Evolutionary conservation across 2,888 invertebrate species (phyloP).

Genomic region (Seladonia tumulorum): DNA sequence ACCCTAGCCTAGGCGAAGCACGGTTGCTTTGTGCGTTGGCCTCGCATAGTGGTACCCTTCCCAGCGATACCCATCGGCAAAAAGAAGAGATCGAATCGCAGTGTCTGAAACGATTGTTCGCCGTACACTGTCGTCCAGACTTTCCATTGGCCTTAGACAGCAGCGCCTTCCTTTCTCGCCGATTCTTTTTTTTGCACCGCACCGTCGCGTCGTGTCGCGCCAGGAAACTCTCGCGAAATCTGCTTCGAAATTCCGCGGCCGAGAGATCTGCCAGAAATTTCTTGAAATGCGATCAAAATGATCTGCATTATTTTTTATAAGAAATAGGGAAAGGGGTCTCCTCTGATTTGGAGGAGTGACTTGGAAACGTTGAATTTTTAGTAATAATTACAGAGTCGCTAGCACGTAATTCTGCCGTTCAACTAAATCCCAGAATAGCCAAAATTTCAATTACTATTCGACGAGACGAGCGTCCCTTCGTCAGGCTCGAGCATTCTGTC

Average conservation of each 20-base stretch:
- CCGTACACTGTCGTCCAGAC: not conserved
- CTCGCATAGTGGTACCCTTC: not conserved
- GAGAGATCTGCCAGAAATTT: not conserved
- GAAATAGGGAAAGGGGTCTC: no score
- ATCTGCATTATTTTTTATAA: no score
- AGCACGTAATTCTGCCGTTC: not conserved
- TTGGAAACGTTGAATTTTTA: not conserved
- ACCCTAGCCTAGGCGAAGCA: not conserved
- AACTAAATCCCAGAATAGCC: not conserved
- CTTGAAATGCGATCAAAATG: no score
- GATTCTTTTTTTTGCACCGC: not conserved
- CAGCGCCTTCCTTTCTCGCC: not conserved
- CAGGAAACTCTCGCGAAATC: not conserved
- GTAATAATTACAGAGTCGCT: not conserved
- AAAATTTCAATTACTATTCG: not conserved
- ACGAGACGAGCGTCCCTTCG: not conserved
- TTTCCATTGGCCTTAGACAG: constrained; percentile 21
- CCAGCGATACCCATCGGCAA: constrained; percentile 1
- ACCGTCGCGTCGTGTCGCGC: not conserved
- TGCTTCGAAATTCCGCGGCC: not conserved
- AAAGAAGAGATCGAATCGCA: constrained; percentile 4
- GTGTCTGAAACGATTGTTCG: constrained; percentile 9
- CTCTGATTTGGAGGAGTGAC: not conserved
- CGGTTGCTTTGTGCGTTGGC: not conserved
- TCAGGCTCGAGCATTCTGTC: not conserved